phyloP scores from a whole-genome alignment of 2,113 vertebrate genomes.

The Podarcis raffonei region DNA sequence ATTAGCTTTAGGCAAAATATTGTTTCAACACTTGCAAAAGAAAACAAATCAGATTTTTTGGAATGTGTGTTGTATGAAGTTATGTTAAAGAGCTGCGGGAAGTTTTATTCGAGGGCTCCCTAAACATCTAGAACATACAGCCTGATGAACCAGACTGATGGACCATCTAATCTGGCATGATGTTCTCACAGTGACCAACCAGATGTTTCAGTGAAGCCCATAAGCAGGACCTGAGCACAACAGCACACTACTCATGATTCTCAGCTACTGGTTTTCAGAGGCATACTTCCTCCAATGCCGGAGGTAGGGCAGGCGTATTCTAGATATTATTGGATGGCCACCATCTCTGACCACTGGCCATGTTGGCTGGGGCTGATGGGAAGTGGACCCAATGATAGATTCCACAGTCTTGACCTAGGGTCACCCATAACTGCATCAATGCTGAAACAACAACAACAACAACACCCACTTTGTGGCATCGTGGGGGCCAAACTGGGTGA shows the following conservation, averaged over 20 bases:
- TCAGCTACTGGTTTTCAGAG: too few relatives aligned
- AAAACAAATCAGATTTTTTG: background rate
- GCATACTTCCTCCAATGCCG: too few relatives aligned
- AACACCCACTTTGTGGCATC: background rate
- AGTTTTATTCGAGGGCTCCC: background rate
- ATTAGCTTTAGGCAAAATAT: background rate
- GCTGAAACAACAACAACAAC: background rate
- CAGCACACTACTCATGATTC: too few relatives aligned
- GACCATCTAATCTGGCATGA: too few relatives aligned
- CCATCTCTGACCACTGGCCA: too few relatives aligned
- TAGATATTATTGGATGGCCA: too few relatives aligned
- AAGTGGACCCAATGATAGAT: too few relatives aligned
- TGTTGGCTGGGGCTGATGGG: too few relatives aligned
- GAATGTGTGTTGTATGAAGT: background rate
- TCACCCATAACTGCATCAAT: background rate
- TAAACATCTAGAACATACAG: background rate
- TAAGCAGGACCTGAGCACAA: too few relatives aligned
- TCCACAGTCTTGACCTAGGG: background rate
- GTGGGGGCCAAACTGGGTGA: background rate
- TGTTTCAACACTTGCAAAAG: background rate
- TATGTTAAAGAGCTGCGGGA: background rate
- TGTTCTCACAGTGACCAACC: too few relatives aligned
- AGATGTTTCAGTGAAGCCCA: too few relatives aligned
- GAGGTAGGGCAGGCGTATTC: too few relatives aligned
- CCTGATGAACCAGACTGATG: background rate